Conservation (phyloP, 2,888 invertebrate species). For the Thereva nobilitata region DNA sequence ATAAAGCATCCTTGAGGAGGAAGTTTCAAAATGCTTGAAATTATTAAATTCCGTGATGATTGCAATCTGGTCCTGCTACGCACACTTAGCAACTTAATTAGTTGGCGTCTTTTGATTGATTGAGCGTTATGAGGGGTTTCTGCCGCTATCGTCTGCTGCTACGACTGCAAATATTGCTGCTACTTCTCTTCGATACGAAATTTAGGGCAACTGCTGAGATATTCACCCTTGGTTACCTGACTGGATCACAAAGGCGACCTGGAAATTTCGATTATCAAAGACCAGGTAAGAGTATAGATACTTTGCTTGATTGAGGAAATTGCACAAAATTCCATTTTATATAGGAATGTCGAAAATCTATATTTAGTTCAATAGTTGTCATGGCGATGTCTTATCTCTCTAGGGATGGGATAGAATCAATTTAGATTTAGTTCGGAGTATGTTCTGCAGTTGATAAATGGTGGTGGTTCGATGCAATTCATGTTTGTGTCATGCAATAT, state of each 20-base stretch:
- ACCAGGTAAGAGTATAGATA: slow-evolving; percentile 63
- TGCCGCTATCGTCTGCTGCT: slow-evolving; percentile 30
- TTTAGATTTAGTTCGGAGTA: no score
- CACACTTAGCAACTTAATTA: slow-evolving; percentile 22
- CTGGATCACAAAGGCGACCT: slow-evolving; percentile 77
- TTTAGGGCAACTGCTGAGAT: slow-evolving; percentile 60
- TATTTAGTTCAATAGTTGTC: background rate
- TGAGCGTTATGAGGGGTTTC: slow-evolving; percentile 38
- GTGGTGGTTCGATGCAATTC: no score
- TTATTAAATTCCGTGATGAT: no score
- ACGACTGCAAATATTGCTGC: slow-evolving; percentile 36
- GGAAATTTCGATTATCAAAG: slow-evolving; percentile 79
- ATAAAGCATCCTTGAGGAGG: no score
- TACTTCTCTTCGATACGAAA: slow-evolving; percentile 30
- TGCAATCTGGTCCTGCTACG: background rate
- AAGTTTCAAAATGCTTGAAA: no score
- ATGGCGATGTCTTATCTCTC: no score
- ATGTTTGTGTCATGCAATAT: no score
- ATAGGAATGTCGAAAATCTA: slow-evolving; percentile 2
- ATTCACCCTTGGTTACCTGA: slow-evolving; percentile 81
- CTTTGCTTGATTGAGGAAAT: slow-evolving; percentile 4
- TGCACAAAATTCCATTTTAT: background rate
- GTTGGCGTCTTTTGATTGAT: slow-evolving; percentile 2
- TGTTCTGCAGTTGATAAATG: no score
- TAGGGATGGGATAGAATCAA: no score